A percentile compares a stretch with the other conserved stretches of the same genome.
phyloP scores from a whole-genome alignment of 2,113 vertebrate genomes.

The Nothocercus julius region DNA sequence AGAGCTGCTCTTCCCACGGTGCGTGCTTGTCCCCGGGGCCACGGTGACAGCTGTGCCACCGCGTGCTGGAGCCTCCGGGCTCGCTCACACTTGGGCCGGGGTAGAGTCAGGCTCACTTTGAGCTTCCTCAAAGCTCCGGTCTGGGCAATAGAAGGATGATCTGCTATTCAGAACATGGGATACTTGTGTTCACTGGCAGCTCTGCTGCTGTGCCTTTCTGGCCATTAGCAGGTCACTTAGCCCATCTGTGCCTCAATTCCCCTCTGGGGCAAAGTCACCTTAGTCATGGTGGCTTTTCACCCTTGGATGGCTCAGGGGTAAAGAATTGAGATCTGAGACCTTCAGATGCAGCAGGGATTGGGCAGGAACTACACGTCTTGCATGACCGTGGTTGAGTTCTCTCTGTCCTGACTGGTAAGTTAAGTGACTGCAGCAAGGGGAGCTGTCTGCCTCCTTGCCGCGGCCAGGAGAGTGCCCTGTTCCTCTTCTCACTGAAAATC shows the following conservation, averaged over 20 bases:
- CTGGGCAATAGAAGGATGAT: not conserved
- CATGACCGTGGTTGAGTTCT: not conserved
- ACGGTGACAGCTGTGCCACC: not conserved
- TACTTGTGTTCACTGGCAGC: not conserved
- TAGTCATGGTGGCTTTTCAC: accelerated
- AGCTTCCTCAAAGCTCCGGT: not conserved
- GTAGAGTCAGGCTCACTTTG: accelerated
- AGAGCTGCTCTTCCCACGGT: not conserved
- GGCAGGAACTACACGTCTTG: not conserved
- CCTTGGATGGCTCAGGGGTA: not conserved
- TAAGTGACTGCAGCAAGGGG: not conserved
- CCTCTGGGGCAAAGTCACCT: accelerated
- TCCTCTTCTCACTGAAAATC: accelerated
- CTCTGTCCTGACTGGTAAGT: not conserved
- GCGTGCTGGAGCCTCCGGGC: accelerated
- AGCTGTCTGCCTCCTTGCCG: not conserved
- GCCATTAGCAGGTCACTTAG: not conserved
- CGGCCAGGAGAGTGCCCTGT: not conserved
- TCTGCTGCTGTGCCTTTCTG: accelerated
- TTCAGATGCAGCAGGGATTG: accelerated
- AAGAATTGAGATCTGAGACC: accelerated
- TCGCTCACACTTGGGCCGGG: accelerated
- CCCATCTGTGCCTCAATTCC: not conserved
- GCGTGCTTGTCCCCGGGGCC: not conserved
- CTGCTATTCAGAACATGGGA: not conserved